Base-by-base conservation (phyloP, 2,888 invertebrate genomes). In the Spisula subtruncata region DNA sequence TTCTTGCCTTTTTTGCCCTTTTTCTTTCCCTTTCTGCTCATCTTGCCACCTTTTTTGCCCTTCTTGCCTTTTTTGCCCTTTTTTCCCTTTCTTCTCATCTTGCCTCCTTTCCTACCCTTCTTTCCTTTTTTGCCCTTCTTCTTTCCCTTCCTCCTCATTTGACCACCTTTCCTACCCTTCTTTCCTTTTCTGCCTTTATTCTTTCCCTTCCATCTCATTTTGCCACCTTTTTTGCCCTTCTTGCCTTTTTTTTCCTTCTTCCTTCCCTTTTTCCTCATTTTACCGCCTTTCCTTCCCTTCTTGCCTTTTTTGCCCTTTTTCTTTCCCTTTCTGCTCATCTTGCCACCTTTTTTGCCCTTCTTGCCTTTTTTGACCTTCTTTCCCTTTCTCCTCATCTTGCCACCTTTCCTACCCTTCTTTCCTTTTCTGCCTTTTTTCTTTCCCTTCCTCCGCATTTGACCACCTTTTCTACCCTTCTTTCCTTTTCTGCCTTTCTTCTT, bases 21-120 rank as follows among this genome's bases (percentile, higher is more conserved):
- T n/a, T 41, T 46, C 20, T 46, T 46, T 46, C 46, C 25, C 20
- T 4, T 25, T 29, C 46, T 81, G 25, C 51, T 25, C 46, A 25
- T 29, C 25, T 51, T 81, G 2, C 48, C 29, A n/a, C 81, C 35
- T 46, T 80, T 81, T 10, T 5, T 48, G 8, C 25, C 25, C 48
- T 54, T 81, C n/a, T 8, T 51, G 2, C 41, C 20, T 18, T 35
- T 51, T 29, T n/a, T n/a, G n/a, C n/a, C n/a, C 41, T 54, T 54
- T 41, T 87, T 87, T 25, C 41, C 46, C 54, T 56, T 80, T 25
- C 29, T 60, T 56, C 80, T 79, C 41, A 48, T 35, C 29, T 83
- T 56, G 20, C 54, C n/a, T 1, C 86, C 54, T 56, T 81, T 56
- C 18, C 29, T 82, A 0, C 48, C 25, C 29, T 51, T 81, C 25